A percentile compares a stretch with the other conserved stretches of the same genome.
Conservation (phyloP, 2,797 vertebrate genomes). For the Rhynchonycteris naso region DNA sequence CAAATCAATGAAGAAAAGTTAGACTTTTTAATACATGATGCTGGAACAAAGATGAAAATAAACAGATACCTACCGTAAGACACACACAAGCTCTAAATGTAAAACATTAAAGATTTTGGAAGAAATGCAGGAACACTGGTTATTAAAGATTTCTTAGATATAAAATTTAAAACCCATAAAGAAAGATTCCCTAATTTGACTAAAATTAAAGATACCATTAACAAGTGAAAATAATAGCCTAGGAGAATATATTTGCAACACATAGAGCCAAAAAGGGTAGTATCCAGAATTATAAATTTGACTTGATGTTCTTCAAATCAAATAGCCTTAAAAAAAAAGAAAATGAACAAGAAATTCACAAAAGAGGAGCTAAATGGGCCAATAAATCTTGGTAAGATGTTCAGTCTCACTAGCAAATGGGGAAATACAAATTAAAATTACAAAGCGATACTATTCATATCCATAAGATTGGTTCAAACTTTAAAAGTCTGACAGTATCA, state of each 20-base stretch:
- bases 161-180: background rate
- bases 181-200: background rate
- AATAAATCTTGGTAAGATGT: background rate
- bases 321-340: background rate
- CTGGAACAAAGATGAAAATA: background rate
- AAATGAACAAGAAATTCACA: conserved; percentile 24
- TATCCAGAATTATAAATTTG: background rate
- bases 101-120: conserved; percentile 6
- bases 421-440: conserved; percentile 26
- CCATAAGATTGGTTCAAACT: background rate
- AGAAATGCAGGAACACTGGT: background rate
- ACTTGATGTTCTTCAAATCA: conserved; percentile 30
- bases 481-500: background rate
- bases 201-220: conserved; percentile 46
- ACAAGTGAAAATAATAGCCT: conserved; percentile 34
- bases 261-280: background rate
- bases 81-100: background rate
- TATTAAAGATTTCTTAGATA: conserved; percentile 15
- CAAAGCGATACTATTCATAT: background rate
- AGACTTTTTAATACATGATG: background rate
- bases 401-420: background rate
- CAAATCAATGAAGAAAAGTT: background rate
- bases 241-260: background rate
- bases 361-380: background rate
- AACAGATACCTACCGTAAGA: background rate